Evolutionary conservation across 2,113 vertebrate genomes (phyloP).

Genomic region (Guaruba guarouba): DNA sequence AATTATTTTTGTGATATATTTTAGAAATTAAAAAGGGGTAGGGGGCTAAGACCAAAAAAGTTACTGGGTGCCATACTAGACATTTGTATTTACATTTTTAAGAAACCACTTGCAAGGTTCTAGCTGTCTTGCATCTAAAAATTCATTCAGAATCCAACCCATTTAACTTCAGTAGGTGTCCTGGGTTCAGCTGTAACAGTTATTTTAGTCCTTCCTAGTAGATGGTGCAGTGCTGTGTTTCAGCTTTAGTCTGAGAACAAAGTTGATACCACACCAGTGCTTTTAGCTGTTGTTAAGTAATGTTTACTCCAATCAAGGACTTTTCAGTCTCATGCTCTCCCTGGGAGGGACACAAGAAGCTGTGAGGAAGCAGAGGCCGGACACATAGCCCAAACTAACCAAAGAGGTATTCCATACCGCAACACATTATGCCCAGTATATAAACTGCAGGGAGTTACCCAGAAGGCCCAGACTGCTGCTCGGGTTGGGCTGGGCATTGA

Average conservation of each 20-base stretch:
- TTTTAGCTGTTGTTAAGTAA: not conserved
- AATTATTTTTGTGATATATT: not conserved
- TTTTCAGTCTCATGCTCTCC: not conserved
- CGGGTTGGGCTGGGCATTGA: not conserved
- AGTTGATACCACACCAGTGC: not conserved
- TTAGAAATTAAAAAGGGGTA: not conserved
- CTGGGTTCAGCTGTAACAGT: not conserved
- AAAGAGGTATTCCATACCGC: not conserved
- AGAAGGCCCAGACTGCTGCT: not conserved
- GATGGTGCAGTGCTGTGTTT: not conserved
- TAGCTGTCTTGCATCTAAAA: not conserved
- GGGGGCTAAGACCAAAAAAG: not conserved
- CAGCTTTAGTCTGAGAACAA: not conserved
- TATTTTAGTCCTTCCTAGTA: not conserved
- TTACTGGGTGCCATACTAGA: not conserved
- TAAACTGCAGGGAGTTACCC: not conserved
- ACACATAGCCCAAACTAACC: not conserved
- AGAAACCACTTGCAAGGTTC: not conserved
- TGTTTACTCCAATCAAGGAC: not conserved
- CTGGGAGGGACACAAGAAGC: not conserved
- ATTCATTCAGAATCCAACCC: not conserved
- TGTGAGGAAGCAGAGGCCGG: not conserved
- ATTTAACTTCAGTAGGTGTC: not conserved
- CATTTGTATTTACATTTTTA: not conserved
- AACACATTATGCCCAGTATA: not conserved